phyloP scores from a whole-genome alignment of 2,113 vertebrate genomes.

The Dromas ardeola region DNA sequence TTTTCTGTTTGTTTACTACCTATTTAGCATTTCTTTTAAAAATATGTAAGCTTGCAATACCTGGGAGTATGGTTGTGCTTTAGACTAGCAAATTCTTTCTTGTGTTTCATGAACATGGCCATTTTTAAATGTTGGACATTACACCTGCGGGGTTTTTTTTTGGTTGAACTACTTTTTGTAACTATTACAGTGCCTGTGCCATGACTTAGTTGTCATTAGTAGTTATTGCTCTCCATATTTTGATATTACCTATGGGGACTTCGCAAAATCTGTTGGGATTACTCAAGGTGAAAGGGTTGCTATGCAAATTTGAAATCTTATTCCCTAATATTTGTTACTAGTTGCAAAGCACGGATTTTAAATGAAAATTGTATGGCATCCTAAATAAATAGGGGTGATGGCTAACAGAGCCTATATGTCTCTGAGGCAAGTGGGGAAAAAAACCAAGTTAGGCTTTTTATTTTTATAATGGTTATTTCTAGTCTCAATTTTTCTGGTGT shows the following conservation, averaged over 20 bases:
- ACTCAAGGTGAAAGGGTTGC: neutral
- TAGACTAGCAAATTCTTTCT: neutral
- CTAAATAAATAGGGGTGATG: slow-evolving; percentile 37
- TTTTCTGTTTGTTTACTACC: neutral
- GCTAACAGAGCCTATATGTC: slow-evolving; percentile 36
- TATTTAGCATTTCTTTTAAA: neutral
- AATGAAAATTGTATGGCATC: slow-evolving; percentile 50
- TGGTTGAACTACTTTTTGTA: neutral
- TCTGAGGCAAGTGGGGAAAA: neutral
- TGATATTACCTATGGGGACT: neutral
- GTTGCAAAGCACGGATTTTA: slow-evolving; percentile 47
- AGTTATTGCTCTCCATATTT: neutral
- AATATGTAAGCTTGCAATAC: neutral
- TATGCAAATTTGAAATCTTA: slow-evolving; percentile 15
- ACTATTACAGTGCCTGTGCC: neutral
- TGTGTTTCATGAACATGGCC: neutral
- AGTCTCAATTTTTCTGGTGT: neutral
- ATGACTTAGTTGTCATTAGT: neutral
- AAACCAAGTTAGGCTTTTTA: slow-evolving; percentile 62
- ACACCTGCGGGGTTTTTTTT: neutral
- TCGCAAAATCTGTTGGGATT: neutral
- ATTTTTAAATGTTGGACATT: neutral
- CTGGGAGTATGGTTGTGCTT: neutral
- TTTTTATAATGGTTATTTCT: slow-evolving; percentile 60
- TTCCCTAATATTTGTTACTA: neutral